Percentiles rank a stretch among this genome's conserved stretches.
Conservation (phyloP, 2,113 vertebrate genomes). For the Condylura cristata region DNA sequence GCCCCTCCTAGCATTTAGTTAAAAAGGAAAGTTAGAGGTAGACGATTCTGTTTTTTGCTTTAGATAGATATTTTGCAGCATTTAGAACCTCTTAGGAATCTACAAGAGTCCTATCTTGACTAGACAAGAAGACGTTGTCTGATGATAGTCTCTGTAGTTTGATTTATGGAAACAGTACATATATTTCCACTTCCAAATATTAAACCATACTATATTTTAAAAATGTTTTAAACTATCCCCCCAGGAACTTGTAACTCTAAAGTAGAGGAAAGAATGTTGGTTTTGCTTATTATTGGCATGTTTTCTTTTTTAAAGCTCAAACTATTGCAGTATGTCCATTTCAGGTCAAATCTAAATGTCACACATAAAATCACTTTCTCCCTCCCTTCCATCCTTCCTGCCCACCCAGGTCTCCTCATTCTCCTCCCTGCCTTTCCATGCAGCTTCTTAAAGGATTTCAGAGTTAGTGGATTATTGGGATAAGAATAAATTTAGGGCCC, state of each 20-base stretch:
- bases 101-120: neutral
- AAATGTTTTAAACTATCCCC: neutral
- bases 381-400: neutral
- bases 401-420: too few relatives aligned
- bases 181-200: neutral
- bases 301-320: neutral
- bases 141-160: neutral
- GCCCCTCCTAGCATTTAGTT: neutral
- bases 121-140: neutral
- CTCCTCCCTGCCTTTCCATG: neutral
- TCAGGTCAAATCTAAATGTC: neutral
- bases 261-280: neutral
- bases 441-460: slow-evolving; percentile 26
- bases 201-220: slow-evolving; percentile 12
- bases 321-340: neutral
- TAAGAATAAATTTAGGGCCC: slow-evolving; percentile 8
- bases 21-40: slow-evolving; percentile 3
- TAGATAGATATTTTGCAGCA: neutral
- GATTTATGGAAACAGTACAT: neutral
- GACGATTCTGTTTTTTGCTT: neutral
- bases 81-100: slow-evolving; percentile 11
- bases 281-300: neutral
- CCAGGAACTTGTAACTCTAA: neutral
- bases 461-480: neutral
- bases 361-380: neutral